These are phyloP conservation scores for Vanessa tameamea DNA, from an alignment of 1,140 invertebrate genomes.

Conservation along the genomic window DNA sequence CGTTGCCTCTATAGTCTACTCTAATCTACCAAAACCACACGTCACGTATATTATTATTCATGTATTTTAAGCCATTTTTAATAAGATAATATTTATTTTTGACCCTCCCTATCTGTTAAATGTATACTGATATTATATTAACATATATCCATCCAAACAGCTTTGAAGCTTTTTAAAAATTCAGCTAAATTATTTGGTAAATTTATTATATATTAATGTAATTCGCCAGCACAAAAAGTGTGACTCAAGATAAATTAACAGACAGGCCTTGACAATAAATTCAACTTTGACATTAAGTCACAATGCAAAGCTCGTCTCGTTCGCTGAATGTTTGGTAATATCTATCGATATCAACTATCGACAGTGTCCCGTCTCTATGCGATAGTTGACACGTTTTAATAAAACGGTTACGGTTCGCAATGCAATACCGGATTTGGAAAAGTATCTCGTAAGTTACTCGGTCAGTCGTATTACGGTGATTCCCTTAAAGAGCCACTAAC, in stretches of 20 bases:
- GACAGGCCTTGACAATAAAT: constrained; percentile 44
- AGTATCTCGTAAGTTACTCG: constrained; percentile 39
- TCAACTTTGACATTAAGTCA: constrained; percentile 54
- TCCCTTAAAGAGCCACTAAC: constrained; percentile 35
- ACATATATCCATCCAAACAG: no score
- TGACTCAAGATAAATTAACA: constrained; percentile 11
- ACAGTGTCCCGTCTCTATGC: background rate
- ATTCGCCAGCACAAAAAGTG: background rate
- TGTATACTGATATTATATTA: no score
- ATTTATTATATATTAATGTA: background rate
- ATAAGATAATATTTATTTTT: no score
- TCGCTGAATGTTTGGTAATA: background rate
- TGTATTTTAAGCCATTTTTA: no score
- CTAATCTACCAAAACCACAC: no score
- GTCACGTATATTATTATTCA: no score
- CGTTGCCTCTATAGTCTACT: no score
- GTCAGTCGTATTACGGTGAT: constrained; percentile 36
- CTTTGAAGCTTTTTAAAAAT: no score
- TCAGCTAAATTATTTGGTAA: no score
- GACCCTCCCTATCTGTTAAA: no score
- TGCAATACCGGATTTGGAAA: constrained; percentile 42
- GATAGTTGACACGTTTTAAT: constrained; percentile 44
- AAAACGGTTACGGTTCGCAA: constrained; percentile 32
- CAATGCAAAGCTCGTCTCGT: constrained; percentile 23
- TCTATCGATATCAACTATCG: constrained; percentile 15